Conservation (phyloP, 2,113 vertebrate species). For the Barbus barbus region DNA sequence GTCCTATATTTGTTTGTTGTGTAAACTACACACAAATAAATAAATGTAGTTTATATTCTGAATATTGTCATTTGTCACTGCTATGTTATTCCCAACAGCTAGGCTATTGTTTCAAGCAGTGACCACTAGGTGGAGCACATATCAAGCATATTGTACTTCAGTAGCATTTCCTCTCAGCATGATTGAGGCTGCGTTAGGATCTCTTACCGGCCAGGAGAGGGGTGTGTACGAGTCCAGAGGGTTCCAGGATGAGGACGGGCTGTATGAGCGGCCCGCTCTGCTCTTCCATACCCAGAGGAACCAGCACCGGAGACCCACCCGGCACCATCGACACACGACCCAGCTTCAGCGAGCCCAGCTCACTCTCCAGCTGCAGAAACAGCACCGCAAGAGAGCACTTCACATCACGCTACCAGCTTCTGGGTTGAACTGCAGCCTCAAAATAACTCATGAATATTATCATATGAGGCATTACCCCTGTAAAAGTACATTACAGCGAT, state of each 20-base stretch:
- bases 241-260: constrained; percentile 87
- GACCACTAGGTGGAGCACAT: constrained; percentile 61
- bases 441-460: not conserved
- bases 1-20: too few relatives aligned
- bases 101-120: not conserved
- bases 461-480: not conserved
- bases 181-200: not conserved
- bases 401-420: not conserved
- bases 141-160: not conserved
- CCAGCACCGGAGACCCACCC: constrained; percentile 73
- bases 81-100: not conserved
- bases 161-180: not conserved
- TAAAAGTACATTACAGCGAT: not conserved
- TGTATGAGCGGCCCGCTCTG: constrained; percentile 80
- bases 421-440: too few relatives aligned
- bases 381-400: not conserved
- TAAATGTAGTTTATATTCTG: not conserved
- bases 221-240: constrained; percentile 79
- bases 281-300: constrained; percentile 82
- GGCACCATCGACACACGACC: constrained; percentile 71
- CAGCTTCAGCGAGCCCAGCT: constrained; percentile 78
- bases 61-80: too few relatives aligned
- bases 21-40: not conserved
- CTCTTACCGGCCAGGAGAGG: constrained; percentile 82
- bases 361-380: constrained; percentile 76